Evolutionary conservation across 2,113 vertebrate genomes (phyloP), one percentile per base, ranked within the genome.

Genomic region (Mystacornis crossleyi): DNA sequence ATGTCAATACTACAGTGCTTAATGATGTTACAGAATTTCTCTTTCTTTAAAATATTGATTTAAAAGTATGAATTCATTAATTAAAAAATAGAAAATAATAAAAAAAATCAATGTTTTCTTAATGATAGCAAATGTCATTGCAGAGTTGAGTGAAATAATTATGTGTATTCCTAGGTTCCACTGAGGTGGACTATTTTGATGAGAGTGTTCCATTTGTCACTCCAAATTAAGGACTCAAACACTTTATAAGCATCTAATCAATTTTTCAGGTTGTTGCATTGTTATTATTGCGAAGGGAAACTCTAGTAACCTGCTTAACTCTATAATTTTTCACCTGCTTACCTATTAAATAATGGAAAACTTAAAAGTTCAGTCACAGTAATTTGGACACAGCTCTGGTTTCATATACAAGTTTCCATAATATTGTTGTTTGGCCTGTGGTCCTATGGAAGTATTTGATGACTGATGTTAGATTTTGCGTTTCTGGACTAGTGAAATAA

Each of bases 401-500:
- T 57, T 45, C 8, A 33, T 6, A 42, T 17, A 65, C 5, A 69
- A 55, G 29, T 90, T 80, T 91, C 54, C 23, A 45, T 53, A 66
- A 34, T 51, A n/a, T 31, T 84, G 9, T 10, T 18, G 1, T 8
- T 48, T 77, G 7, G 26, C 12, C 6, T 61, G 47, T 19, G 25
- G 7, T 60, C 18, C 72, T 17, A 14, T 53, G 36, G 53, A 54
- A 86, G 5, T 55, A 14, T 67, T 58, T 67, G 18, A 21, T 57
- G 48, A 31, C 8, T 70, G 60, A 47, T 31, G 18, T 55, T 82
- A 83, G 29, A 34, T 4, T 92, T 91, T 93, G 12, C 38, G 89
- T 84, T 88, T 40, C 43, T 93, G 84, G 96, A 60, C 89, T 55
- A 67, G 8, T 80, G 61, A 84, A 91, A 92, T 78, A 86, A 31